phyloP scores from a whole-genome alignment of 2,888 invertebrate genomes.

The Ennomos erosarius region DNA sequence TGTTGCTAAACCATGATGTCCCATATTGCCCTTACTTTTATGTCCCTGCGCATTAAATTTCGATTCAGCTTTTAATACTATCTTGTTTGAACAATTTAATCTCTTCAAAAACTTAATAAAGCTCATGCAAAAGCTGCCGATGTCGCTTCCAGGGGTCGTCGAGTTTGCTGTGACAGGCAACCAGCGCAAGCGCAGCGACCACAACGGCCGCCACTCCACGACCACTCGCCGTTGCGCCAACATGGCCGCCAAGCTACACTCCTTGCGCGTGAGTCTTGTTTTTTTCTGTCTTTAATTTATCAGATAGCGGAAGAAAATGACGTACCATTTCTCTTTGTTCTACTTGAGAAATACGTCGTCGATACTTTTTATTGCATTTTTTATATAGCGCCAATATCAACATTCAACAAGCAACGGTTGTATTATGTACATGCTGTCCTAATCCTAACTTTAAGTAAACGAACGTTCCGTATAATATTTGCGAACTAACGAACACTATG shows the following conservation, averaged over 20 bases:
- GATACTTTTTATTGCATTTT: too few species aligned
- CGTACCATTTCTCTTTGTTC: constrained; percentile 4
- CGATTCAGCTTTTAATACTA: too few species aligned
- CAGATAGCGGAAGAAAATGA: neutral
- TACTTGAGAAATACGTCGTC: neutral
- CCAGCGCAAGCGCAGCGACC: constrained; percentile 67
- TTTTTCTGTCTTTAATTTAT: constrained; percentile 33
- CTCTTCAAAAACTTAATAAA: neutral
- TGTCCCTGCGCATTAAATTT: too few species aligned
- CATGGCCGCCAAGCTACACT: constrained; percentile 65
- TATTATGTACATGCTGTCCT: too few species aligned
- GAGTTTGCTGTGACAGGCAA: constrained; percentile 53
- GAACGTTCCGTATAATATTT: too few species aligned
- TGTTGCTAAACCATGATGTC: too few species aligned
- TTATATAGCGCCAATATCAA: neutral
- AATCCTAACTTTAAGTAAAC: too few species aligned
- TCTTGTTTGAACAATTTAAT: neutral
- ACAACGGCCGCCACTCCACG: constrained; percentile 63
- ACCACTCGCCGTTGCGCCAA: constrained; percentile 74
- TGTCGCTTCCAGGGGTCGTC: constrained; percentile 55
- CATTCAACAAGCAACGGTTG: neutral
- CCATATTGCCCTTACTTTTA: too few species aligned
- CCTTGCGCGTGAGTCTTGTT: constrained; percentile 63
- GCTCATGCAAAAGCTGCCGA: constrained; percentile 1
- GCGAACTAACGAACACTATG: too few species aligned